Evolutionary conservation across 2,797 vertebrate species (phyloP), one percentile per base, ranked within the genome.

Genomic region (Schizopygopsis malacanthus): DNA sequence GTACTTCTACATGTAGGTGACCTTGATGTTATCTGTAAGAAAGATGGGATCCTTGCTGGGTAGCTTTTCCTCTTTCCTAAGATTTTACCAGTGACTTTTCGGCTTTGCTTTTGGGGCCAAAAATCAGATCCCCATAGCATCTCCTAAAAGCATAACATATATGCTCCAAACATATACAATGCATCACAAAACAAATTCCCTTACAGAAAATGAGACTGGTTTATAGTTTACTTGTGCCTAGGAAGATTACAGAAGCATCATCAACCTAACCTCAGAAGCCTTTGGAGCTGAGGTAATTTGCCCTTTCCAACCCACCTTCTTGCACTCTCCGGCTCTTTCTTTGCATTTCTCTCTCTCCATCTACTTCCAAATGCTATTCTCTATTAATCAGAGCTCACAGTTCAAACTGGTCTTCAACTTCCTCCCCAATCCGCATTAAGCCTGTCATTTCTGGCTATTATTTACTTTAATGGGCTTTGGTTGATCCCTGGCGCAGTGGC

Each of bases 391-490:
- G 97, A 97, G 97, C 97, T 97, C 96, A 95, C 96, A 94, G 97
- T 97, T 98, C 96, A 98, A 88, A 98, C 97, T 98, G 97, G 97
- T 97, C 97, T 98, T 98, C 98, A 98, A 98, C 98, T 99, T 99
- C 97, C 97, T 99, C 95, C 96, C 97, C 97, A 98, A 99, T 99
- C 97, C 96, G 94, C 93, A 94, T 96, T 99, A 99, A 99, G 98
- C 98, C 97, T 99, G 98, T 99, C 98, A 99, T 99, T 99, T 99
- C 97, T 98, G 97, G 95, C 98, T 98, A 98, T 99, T 99, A 99
- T 99, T 99, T 98, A 98, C 97, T 99, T 99, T 99, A 99, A 99
- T 99, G 97, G 98, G 98, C 98, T 99, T 99, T 99, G 97, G 98
- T 97, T 99, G 98, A 99, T 99, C 98, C 97, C 97, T 97, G 97